Conservation (phyloP, 2,113 vertebrate species). For the Microcebus jonahi region DNA sequence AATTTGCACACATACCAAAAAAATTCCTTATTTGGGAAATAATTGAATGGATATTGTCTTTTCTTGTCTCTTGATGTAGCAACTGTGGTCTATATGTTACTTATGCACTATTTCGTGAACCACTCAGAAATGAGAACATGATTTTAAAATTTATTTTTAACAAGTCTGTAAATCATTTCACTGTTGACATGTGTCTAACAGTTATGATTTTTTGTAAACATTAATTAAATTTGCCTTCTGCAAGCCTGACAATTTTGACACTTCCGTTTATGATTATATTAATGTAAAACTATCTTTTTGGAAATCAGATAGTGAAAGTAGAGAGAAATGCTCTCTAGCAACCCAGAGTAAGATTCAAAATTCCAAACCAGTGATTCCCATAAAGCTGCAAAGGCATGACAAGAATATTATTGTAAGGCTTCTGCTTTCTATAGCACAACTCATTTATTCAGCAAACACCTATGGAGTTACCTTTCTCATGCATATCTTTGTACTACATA, state of each 20-base stretch:
- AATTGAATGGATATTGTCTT: background rate
- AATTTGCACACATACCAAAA: background rate
- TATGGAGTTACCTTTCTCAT: background rate
- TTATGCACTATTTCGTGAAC: background rate
- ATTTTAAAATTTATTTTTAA: slow-evolving; percentile 28
- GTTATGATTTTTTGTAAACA: slow-evolving; percentile 1
- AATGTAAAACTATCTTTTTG: background rate
- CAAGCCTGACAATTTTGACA: background rate
- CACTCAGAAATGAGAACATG: background rate
- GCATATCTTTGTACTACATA: background rate
- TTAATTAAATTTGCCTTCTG: slow-evolving; percentile 23
- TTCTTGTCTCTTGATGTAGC: background rate
- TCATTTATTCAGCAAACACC: background rate
- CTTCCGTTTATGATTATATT: background rate
- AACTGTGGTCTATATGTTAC: background rate
- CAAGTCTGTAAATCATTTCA: background rate
- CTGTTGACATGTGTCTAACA: background rate
- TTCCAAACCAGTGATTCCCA: background rate
- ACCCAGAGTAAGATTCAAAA: background rate
- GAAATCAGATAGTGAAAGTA: background rate
- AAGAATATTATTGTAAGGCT: background rate
- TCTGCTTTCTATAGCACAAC: background rate
- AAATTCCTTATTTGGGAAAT: background rate
- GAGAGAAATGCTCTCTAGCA: background rate
- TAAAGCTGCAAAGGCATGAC: background rate